Percentiles rank a stretch among this genome's conserved stretches.
phyloP scores from a whole-genome alignment of 2,113 vertebrate genomes.

The Ahaetulla prasina region DNA sequence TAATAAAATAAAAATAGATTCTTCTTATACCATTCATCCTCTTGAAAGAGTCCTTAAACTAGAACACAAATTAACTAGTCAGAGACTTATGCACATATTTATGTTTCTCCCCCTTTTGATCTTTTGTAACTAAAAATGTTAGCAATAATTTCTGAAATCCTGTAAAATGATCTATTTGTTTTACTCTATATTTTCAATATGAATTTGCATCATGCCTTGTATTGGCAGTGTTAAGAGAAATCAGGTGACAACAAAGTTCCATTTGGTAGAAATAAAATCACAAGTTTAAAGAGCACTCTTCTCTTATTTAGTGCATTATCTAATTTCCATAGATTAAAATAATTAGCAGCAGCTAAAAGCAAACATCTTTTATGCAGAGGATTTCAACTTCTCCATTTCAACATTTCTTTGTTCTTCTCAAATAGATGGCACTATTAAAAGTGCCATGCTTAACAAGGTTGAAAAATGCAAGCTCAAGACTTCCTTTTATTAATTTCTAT shows the following conservation, averaged over 20 bases:
- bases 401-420: slow-evolving; percentile 40
- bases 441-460: slow-evolving; percentile 46
- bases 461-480: slow-evolving; percentile 2
- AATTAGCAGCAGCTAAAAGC: slow-evolving; percentile 39
- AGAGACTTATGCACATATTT: background rate
- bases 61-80: slow-evolving; percentile 10
- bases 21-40: background rate
- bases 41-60: background rate
- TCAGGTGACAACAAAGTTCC: slow-evolving; percentile 36
- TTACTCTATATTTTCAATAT: slow-evolving; percentile 50
- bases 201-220: slow-evolving; percentile 42
- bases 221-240: slow-evolving; percentile 47
- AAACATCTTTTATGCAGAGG: slow-evolving; percentile 33
- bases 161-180: slow-evolving; percentile 38
- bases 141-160: slow-evolving; percentile 48
- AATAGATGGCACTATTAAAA: slow-evolving; percentile 40
- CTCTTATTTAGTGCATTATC: slow-evolving; percentile 40
- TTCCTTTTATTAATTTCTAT: slow-evolving; percentile 48
- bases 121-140: slow-evolving; percentile 49
- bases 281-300: slow-evolving; percentile 41
- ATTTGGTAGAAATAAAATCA: slow-evolving; percentile 38
- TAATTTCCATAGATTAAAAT: slow-evolving; percentile 40
- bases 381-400: slow-evolving; percentile 49
- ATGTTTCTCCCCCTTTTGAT: slow-evolving; percentile 33
- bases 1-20: background rate